phyloP scores from a whole-genome alignment of 2,113 vertebrate species.

The Bos indicus region DNA sequence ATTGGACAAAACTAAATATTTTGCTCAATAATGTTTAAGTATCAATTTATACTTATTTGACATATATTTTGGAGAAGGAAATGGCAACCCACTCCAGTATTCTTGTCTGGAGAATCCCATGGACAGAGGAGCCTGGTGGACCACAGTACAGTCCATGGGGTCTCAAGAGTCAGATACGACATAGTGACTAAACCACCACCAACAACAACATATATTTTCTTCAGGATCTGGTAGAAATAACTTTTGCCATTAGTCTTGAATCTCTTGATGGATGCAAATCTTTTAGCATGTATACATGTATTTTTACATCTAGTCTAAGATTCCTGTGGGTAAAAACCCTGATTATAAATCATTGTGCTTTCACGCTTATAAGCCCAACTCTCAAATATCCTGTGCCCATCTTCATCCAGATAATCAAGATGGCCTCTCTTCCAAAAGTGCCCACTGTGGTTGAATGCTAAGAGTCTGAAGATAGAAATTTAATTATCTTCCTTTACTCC shows the following conservation, averaged over 20 bases:
- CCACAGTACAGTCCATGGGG: not conserved
- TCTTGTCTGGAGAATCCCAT: not conserved
- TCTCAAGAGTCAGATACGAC: not conserved
- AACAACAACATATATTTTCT: accelerated
- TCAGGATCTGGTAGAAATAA: not conserved
- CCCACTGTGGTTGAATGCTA: not conserved
- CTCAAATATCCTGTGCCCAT: not conserved
- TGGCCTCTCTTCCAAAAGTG: not conserved
- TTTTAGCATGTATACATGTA: not conserved
- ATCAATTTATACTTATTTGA: not conserved
- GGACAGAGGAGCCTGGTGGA: not conserved
- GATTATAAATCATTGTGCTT: not conserved
- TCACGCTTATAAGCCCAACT: not conserved
- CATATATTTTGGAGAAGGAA: not conserved
- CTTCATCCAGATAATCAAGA: not conserved
- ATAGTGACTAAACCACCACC: not conserved
- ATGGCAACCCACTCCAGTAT: not conserved
- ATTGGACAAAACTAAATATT: not conserved
- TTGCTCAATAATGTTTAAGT: not conserved
- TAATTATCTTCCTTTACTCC: not conserved
- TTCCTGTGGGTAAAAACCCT: not conserved
- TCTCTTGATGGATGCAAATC: not conserved
- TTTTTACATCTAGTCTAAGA: not conserved
- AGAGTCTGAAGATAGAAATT: not conserved
- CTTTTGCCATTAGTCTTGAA: not conserved